A percentile compares a stretch with the other conserved stretches of the same genome.
phyloP scores from a whole-genome alignment of 2,888 invertebrate species.

The Myathropa florea region DNA sequence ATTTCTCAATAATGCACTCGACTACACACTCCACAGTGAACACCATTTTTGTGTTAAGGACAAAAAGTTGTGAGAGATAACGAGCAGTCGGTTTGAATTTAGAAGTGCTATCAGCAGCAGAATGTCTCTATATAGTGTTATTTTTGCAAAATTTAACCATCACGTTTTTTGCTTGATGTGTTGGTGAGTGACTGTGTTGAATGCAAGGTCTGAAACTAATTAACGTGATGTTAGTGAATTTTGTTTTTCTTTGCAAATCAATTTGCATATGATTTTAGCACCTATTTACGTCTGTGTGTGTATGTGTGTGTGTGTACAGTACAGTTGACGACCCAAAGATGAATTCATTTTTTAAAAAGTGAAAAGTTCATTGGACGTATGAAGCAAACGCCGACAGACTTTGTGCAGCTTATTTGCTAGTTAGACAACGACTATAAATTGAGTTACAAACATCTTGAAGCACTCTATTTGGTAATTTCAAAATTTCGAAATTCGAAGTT shows the following conservation, averaged over 20 bases:
- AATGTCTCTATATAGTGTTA: background rate
- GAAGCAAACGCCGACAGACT: too few relatives aligned
- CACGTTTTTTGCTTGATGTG: background rate
- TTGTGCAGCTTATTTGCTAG: background rate
- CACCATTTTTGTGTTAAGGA: background rate
- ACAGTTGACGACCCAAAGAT: background rate
- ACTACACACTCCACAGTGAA: background rate
- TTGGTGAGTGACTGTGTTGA: background rate
- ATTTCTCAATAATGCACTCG: background rate
- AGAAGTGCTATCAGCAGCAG: slow-evolving; percentile 5
- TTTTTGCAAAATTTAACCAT: background rate
- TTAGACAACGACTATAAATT: background rate
- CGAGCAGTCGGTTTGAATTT: slow-evolving; percentile 7
- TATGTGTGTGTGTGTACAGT: background rate
- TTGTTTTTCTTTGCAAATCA: slow-evolving; percentile 6
- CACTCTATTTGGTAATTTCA: too few relatives aligned
- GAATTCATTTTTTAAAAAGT: background rate
- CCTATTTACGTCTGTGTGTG: background rate
- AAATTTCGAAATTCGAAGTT: too few relatives aligned
- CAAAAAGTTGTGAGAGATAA: background rate
- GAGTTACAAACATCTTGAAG: too few relatives aligned
- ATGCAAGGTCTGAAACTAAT: background rate
- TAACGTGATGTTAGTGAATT: slow-evolving; percentile 8
- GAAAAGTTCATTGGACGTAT: slow-evolving; percentile 17
- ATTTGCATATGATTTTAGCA: slow-evolving; percentile 8